Evolutionary conservation across 2,113 vertebrate species (phyloP).

Genomic region (Petroica traversi): DNA sequence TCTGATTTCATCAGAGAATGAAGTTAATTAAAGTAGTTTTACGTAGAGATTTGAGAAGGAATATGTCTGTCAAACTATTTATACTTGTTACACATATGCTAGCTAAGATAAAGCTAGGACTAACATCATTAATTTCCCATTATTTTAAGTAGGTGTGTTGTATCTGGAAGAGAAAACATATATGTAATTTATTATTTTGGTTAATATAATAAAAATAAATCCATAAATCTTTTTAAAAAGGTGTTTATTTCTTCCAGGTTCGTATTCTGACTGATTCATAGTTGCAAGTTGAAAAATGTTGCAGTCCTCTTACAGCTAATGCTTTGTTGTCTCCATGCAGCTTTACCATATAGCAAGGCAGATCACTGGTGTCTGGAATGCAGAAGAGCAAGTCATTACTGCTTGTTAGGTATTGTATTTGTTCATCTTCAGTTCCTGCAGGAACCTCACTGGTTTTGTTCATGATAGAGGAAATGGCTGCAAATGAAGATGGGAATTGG

Average conservation of each 20-base stretch:
- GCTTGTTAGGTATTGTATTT: neutral
- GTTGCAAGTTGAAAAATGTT: neutral
- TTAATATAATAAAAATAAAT: neutral
- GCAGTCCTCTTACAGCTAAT: neutral
- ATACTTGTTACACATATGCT: neutral
- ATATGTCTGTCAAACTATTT: neutral
- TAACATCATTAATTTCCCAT: neutral
- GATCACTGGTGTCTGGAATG: neutral
- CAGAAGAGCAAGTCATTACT: neutral
- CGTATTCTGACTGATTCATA: neutral
- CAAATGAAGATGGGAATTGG: neutral
- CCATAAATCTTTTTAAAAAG: neutral
- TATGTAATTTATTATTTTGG: neutral
- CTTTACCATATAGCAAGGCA: neutral
- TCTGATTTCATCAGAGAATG: neutral
- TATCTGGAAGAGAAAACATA: neutral
- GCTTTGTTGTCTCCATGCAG: neutral
- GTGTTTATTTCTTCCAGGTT: neutral
- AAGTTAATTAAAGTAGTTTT: conserved; percentile 46
- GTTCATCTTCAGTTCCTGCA: neutral
- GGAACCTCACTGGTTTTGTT: neutral
- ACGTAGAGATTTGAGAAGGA: neutral
- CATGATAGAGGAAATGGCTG: neutral
- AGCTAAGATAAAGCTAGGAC: neutral
- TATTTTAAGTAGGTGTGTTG: neutral